Evolutionary conservation across 2,888 invertebrate species (phyloP).

Genomic region (Acanthosoma haemorrhoidale): DNA sequence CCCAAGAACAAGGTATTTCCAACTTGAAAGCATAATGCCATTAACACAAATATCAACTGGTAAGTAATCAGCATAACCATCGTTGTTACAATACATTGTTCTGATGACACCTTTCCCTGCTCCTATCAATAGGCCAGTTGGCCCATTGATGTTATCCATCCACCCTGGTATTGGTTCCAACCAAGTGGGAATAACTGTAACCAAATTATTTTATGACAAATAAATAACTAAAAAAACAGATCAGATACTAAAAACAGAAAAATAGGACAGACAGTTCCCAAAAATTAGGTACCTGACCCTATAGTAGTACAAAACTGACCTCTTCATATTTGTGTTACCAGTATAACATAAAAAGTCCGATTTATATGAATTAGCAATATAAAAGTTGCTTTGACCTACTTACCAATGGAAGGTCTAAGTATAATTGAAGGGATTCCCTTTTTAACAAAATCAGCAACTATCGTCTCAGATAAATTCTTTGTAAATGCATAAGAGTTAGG

Average conservation of each 20-base stretch:
- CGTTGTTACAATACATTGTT: constrained; percentile 78
- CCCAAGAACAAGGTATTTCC: constrained; percentile 50
- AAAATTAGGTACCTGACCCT: too few relatives aligned
- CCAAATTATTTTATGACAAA: neutral
- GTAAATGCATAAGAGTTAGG: constrained; percentile 94
- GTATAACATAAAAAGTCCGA: too few relatives aligned
- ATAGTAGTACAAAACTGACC: too few relatives aligned
- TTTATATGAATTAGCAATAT: neutral
- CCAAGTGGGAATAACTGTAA: constrained; percentile 75
- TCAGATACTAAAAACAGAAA: too few relatives aligned
- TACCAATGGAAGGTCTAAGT: constrained; percentile 78
- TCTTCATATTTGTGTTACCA: too few relatives aligned
- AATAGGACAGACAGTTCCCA: too few relatives aligned
- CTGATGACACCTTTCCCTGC: constrained; percentile 84
- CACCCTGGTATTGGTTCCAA: constrained; percentile 79
- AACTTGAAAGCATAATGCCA: constrained; percentile 60
- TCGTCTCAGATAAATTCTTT: constrained; percentile 80
- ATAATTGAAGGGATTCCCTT: constrained; percentile 66
- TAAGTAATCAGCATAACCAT: constrained; percentile 70
- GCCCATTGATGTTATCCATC: constrained; percentile 94
- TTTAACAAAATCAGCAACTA: constrained; percentile 73
- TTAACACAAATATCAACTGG: constrained; percentile 80
- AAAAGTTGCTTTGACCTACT: constrained; percentile 40
- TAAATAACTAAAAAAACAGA: neutral
- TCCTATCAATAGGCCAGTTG: constrained; percentile 70